phyloP scores from a whole-genome alignment of 2,888 invertebrate genomes.

The Eupsilia transversa region DNA sequence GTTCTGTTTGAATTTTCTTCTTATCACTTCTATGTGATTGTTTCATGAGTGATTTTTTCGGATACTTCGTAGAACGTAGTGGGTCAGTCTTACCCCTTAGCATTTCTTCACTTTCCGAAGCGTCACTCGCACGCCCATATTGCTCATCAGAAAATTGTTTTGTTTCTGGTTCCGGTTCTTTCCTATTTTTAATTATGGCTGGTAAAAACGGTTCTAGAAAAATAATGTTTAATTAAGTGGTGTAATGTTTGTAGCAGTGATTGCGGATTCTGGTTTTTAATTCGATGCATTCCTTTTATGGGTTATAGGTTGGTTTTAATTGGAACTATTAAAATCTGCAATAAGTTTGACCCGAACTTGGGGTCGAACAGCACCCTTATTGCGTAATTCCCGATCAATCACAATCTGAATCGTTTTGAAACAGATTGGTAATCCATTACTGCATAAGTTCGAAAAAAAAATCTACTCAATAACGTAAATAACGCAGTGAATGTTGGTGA shows the following conservation, averaged over 20 bases:
- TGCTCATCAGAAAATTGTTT: not conserved
- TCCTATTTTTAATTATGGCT: conserved; percentile 6
- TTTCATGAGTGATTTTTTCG: not conserved
- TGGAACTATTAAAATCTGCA: not conserved
- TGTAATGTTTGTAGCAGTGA: not conserved
- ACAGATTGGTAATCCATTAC: too few species aligned
- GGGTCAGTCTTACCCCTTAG: not conserved
- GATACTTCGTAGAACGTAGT: not conserved
- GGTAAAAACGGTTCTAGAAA: conserved; percentile 55
- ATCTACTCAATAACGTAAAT: too few species aligned
- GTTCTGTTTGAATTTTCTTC: not conserved
- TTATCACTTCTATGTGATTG: not conserved
- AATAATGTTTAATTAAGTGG: conserved; percentile 2
- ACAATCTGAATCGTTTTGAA: too few species aligned
- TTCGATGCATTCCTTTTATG: not conserved
- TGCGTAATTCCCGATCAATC: too few species aligned
- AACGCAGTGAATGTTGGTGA: too few species aligned
- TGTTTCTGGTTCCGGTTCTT: not conserved
- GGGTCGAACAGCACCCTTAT: too few species aligned
- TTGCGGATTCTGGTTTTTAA: not conserved
- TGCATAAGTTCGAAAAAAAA: too few species aligned
- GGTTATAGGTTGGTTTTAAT: not conserved
- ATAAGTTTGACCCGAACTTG: not conserved
- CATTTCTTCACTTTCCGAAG: not conserved
- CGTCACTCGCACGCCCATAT: not conserved